These are phyloP conservation scores for Saguinus midas DNA, from an alignment of 2,113 vertebrate genomes.

Conservation along the genomic window DNA sequence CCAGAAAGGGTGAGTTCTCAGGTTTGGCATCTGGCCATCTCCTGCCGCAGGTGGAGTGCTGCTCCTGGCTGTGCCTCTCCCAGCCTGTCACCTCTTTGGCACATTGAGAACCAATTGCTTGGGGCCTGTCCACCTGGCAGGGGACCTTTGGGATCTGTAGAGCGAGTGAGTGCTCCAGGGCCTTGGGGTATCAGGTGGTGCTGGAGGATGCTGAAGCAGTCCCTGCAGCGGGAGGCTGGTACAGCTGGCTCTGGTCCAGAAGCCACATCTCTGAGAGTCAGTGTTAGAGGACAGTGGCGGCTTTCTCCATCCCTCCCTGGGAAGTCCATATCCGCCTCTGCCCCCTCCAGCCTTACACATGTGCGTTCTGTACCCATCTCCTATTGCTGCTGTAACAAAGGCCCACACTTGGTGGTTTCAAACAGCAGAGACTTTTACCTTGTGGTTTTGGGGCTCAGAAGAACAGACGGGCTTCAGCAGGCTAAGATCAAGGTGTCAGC, in stretches of 20 bases:
- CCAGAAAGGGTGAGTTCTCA: neutral
- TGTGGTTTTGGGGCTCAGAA: neutral
- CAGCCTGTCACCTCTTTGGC: neutral
- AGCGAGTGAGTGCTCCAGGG: neutral
- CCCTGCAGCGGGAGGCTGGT: no score
- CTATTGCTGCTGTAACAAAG: neutral
- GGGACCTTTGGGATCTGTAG: neutral
- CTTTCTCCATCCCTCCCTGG: neutral
- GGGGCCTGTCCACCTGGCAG: neutral
- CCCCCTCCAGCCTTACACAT: neutral
- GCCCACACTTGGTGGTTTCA: neutral
- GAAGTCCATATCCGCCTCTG: fast-evolving
- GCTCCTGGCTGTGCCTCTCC: neutral
- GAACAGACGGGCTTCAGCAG: neutral
- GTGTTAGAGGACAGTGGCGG: no score
- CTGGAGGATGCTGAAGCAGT: neutral
- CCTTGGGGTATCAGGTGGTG: neutral
- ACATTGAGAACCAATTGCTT: neutral
- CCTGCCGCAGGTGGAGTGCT: neutral
- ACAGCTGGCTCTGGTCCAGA: neutral
- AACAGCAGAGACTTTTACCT: neutral
- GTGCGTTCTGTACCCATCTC: fast-evolving
- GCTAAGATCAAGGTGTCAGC: neutral
- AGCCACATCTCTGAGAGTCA: neutral
- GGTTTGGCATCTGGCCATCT: neutral